Evolutionary conservation across 2,113 vertebrate species (phyloP).

Genomic region (Platycercus adscitus): DNA sequence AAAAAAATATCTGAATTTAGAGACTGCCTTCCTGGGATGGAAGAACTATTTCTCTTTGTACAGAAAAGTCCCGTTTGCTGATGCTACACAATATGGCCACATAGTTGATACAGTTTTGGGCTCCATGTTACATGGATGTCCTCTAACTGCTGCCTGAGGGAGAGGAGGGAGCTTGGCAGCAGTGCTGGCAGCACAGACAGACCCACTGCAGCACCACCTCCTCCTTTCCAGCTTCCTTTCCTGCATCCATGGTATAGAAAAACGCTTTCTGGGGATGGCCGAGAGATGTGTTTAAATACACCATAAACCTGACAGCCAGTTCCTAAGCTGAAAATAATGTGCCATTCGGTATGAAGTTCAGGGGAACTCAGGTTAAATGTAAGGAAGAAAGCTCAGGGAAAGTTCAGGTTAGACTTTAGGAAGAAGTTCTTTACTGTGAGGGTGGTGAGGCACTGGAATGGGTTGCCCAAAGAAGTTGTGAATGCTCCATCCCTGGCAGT

Average conservation of each 20-base stretch:
- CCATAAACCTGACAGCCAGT: not conserved
- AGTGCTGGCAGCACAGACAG: not conserved
- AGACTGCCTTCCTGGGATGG: not conserved
- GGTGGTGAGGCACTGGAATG: not conserved
- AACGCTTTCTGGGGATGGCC: not conserved
- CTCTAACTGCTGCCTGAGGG: not conserved
- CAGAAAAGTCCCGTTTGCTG: fast-evolving
- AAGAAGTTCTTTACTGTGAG: not conserved
- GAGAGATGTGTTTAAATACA: fast-evolving
- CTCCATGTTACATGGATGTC: fast-evolving
- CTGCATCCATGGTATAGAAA: fast-evolving
- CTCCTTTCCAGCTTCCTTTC: not conserved
- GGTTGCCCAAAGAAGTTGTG: not conserved
- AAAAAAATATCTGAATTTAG: not conserved
- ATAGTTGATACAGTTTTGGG: fast-evolving
- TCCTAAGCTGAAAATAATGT: not conserved
- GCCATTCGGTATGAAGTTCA: not conserved
- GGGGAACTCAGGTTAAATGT: not conserved
- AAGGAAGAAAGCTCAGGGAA: not conserved
- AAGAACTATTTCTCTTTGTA: fast-evolving
- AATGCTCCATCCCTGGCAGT: not conserved
- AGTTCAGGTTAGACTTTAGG: not conserved
- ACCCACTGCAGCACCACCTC: not conserved
- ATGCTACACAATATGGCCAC: fast-evolving
- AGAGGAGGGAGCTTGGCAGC: not conserved